phyloP scores from a whole-genome alignment of 2,797 vertebrate genomes.

The Rhodeus uyekii region DNA sequence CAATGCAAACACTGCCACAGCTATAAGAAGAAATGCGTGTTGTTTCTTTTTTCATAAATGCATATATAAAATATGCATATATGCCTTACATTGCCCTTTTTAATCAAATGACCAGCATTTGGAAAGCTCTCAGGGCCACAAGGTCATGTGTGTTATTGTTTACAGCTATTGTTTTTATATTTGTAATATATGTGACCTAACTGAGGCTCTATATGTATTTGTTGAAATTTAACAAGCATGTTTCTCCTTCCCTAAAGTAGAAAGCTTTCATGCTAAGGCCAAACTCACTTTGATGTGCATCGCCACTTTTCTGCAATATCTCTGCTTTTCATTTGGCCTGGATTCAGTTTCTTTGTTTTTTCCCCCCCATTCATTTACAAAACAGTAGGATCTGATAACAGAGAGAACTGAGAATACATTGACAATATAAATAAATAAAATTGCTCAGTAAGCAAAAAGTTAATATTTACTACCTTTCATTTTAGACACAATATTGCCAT shows the following conservation, averaged over 20 bases:
- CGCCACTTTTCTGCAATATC: slow-evolving; percentile 17
- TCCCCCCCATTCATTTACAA: neutral
- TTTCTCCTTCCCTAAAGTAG: slow-evolving; percentile 27
- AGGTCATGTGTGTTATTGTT: slow-evolving; percentile 5
- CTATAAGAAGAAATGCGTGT: neutral
- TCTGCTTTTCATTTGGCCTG: slow-evolving; percentile 8
- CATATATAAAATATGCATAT: neutral
- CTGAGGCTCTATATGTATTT: neutral
- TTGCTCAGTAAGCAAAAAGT: too few relatives aligned
- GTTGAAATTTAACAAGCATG: slow-evolving; percentile 1
- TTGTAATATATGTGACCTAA: neutral
- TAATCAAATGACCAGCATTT: neutral
- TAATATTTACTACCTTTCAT: neutral
- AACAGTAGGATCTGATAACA: too few relatives aligned
- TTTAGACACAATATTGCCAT: neutral
- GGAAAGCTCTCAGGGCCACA: neutral
- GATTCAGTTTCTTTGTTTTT: slow-evolving; percentile 26
- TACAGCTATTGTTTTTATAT: too few relatives aligned
- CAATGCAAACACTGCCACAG: slow-evolving; percentile 9
- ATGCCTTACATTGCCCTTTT: neutral
- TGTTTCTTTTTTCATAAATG: neutral
- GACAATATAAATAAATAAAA: neutral
- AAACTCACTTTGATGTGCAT: slow-evolving; percentile 11
- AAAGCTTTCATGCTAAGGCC: slow-evolving; percentile 41
- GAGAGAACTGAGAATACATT: neutral